These are phyloP conservation scores for Uropsilus gracilis DNA, from an alignment of 2,113 vertebrate genomes.

Conservation along the genomic window DNA sequence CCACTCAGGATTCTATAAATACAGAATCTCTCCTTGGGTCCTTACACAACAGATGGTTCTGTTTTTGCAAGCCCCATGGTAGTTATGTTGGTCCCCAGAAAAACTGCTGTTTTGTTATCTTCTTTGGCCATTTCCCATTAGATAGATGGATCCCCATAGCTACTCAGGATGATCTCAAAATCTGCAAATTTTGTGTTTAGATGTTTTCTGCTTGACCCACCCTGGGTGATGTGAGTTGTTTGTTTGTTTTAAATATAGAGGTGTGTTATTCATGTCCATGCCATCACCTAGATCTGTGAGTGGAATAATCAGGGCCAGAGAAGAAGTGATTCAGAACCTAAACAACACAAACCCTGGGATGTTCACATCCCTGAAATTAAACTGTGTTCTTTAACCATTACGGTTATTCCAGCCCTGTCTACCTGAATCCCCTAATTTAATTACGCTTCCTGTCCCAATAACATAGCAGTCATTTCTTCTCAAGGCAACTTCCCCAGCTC, in stretches of 20 bases:
- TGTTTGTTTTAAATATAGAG: too few species aligned
- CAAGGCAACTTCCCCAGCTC: neutral
- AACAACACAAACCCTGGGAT: too few species aligned
- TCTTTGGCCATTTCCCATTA: slow-evolving; percentile 42
- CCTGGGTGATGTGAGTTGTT: neutral
- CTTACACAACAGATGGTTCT: slow-evolving; percentile 54
- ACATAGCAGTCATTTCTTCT: neutral
- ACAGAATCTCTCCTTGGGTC: slow-evolving; percentile 31
- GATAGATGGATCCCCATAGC: neutral
- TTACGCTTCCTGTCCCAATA: neutral
- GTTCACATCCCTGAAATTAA: too few species aligned
- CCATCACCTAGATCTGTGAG: too few species aligned
- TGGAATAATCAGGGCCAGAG: too few species aligned
- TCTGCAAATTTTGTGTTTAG: neutral
- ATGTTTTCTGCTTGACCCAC: neutral
- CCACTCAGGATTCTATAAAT: slow-evolving; percentile 65
- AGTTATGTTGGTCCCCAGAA: slow-evolving; percentile 36
- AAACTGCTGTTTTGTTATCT: slow-evolving; percentile 13
- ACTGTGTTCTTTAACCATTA: neutral
- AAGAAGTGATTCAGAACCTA: too few species aligned
- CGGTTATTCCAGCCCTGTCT: neutral
- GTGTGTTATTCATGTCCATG: too few species aligned
- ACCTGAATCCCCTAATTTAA: neutral
- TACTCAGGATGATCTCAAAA: neutral
- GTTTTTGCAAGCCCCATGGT: slow-evolving; percentile 31